These are phyloP conservation scores for Leptura quadrifasciata DNA, from an alignment of 2,888 invertebrate species.

Conservation along the genomic window DNA sequence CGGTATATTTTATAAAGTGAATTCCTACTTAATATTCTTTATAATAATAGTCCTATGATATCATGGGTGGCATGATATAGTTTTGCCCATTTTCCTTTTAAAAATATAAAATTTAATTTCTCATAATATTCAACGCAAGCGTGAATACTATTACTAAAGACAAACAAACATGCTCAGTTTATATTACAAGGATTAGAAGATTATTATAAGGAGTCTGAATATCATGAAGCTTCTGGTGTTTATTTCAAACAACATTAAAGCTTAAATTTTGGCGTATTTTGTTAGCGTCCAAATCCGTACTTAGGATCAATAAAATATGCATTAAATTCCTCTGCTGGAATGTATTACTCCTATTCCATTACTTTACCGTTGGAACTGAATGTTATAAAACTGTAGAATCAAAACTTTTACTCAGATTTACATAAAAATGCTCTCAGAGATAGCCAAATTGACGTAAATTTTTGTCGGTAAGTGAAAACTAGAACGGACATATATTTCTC, in stretches of 20 bases:
- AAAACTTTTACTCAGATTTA: slow-evolving; percentile 28
- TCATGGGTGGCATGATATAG: too few relatives aligned
- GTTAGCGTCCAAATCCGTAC: not conserved
- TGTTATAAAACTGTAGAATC: slow-evolving; percentile 27
- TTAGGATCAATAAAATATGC: slow-evolving; percentile 40
- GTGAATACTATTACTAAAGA: too few relatives aligned
- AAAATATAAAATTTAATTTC: too few relatives aligned
- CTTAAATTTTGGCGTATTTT: not conserved
- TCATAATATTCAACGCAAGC: too few relatives aligned
- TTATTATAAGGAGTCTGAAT: too few relatives aligned
- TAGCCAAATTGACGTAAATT: slow-evolving; percentile 3
- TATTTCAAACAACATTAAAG: not conserved
- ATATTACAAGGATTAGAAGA: too few relatives aligned
- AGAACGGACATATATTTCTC: not conserved
- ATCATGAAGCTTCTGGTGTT: not conserved
- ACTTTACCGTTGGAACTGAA: slow-evolving; percentile 21
- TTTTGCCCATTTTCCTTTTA: too few relatives aligned
- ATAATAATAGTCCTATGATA: too few relatives aligned
- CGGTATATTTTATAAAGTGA: too few relatives aligned
- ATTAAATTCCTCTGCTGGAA: slow-evolving; percentile 25
- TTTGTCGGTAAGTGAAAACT: not conserved
- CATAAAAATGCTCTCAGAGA: slow-evolving; percentile 39
- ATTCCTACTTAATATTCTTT: too few relatives aligned
- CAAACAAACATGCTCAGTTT: too few relatives aligned
- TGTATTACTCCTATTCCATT: slow-evolving; percentile 27